Base-by-base conservation (phyloP, 37 sponge, comb jelly and placozoan genomes). In the Beroe ovata region DNA sequence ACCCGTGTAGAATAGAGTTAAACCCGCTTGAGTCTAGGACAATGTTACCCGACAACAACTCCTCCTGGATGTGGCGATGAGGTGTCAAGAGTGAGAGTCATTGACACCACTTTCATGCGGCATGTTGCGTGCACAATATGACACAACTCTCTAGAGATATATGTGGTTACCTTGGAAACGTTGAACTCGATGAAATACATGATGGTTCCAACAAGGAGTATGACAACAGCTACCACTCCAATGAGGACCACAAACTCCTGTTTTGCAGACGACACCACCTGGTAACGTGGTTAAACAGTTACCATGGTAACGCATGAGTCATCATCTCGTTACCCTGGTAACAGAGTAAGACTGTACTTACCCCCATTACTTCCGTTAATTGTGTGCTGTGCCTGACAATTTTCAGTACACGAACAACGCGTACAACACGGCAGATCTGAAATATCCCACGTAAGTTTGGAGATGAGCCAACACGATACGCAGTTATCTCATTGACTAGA, bases 311-410 rank as follows among this genome's bases (percentile, higher is more conserved):
- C 29, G n/a, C n/a, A n/a, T n/a, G n/a, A n/a, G n/a, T n/a, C n/a
- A n/a, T n/a, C n/a, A n/a, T n/a, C n/a, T n/a, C n/a, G n/a, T n/a
- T n/a, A n/a, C n/a, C n/a, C n/a, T n/a, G n/a, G n/a, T n/a, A n/a
- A n/a, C n/a, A n/a, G n/a, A n/a, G 6, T 47, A 47, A 47, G 54
- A 47, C 11, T 47, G 6, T 47, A 47, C 54, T 77, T 40, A 77
- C 84, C 84, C 41, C 54, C 84, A 77, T 77, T n/a, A 77, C 84
- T 77, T 77, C 84, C 18, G 84, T 77, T 38, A 77, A 25, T 29
- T 77, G 84, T 8, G 36, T 77, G 28, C 84, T 77, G 84, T 77
- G 84, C 41, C 84, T 38, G 28, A 77, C 84, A 0, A 77, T 19
- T 26, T 77, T 77, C 4, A 77, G 33, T 0, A 77, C 84, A 3